Base-by-base conservation (phyloP, 2,113 vertebrate genomes). In the Bagarius yarrelli region DNA sequence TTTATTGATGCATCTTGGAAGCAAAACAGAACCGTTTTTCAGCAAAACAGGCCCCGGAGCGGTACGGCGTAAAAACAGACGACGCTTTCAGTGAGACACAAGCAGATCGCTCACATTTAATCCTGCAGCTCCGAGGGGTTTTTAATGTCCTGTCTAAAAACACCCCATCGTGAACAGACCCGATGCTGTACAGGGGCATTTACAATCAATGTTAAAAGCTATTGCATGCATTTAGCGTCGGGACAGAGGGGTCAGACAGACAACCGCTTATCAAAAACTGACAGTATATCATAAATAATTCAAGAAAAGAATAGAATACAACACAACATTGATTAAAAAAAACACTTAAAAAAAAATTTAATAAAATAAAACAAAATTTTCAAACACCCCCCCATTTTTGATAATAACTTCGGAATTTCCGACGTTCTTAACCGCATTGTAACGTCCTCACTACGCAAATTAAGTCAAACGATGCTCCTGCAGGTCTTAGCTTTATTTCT, bases 21-120 rank as follows among this genome's bases (percentile, higher is more conserved):
- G 25, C 66, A 60, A 72, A 72, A 61, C 40, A 19, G 19, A 60
- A 34, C 18, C 15, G 21, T n/a, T 57, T 79, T 79, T 50, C 18
- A 27, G 64, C 34, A 71, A 79, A 75, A 18, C 67, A 34, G 47
- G 50, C 59, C 60, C 60, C 8, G 44, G 63, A 56, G 60, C 57
- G 72, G 53, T 13, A 15, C 30, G 19, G n/a, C 9, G 52, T 76
- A 76, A 76, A 81, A 67, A 32, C 72, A 67, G 53, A 32, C 9
- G 52, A 1, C 34, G 80, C 80, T 67, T 76, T 76, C 63, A 76
- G 53, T 2, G 18, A 75, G 52, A 76, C 71, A 74, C 60, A 23
- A 76, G 63, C 53, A 47, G n/a, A 76, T 76, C 69, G 75, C 61
- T 76, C 52, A 9, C 21, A 56, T 82, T 74, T 60, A 67, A 56